Base-by-base conservation (phyloP, 2,113 vertebrate species). In the Amia ocellicauda region DNA sequence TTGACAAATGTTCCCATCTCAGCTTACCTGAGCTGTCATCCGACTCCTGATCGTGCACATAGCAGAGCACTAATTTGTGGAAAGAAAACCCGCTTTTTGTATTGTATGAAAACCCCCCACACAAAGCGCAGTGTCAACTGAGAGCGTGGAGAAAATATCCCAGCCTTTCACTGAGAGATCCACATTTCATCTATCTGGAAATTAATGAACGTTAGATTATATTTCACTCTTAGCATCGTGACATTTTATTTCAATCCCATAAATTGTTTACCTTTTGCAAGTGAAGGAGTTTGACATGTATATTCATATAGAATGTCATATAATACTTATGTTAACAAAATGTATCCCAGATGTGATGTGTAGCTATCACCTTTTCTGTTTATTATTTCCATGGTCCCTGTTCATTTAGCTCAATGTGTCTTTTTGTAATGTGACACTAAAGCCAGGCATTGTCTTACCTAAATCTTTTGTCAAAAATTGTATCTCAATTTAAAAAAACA, bases 81-180 rank as follows among this genome's bases (percentile, higher is more conserved):
- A 65, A 83, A 69, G 28, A 59, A 74, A 82, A 63, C 74, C 67
- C 60, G 53, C 59, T 71, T 62, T 75, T 54, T 74, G 65, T 65
- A 20, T 50, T 49, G 49, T 20, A 59, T 9, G 65, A 75, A 68
- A 61, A 78, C 64, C 29, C n/a, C 57, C 22, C 54, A 58, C 58
- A 81, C 73, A 80, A 79, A 68, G 69, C 56, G 31, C 10, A 55
- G 53, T 59, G 77, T 69, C 66, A 80, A 68, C 71, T 42, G 69
- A 76, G 68, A 80, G 26, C 64, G 51, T 26, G 55, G 59, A 51
- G 57, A 59, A 58, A 60, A 62, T 56, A 52, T 53, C 67, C 58
- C 28, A 57, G 20, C 23, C 23, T 55, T 8, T 63, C 57, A 70
- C 52, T 61, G 36, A 57, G 54, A 53, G 67, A 70, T 75, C 61